These are phyloP conservation scores for Crocuta crocuta DNA, from an alignment of 2,113 vertebrate genomes.

Conservation along the genomic window DNA sequence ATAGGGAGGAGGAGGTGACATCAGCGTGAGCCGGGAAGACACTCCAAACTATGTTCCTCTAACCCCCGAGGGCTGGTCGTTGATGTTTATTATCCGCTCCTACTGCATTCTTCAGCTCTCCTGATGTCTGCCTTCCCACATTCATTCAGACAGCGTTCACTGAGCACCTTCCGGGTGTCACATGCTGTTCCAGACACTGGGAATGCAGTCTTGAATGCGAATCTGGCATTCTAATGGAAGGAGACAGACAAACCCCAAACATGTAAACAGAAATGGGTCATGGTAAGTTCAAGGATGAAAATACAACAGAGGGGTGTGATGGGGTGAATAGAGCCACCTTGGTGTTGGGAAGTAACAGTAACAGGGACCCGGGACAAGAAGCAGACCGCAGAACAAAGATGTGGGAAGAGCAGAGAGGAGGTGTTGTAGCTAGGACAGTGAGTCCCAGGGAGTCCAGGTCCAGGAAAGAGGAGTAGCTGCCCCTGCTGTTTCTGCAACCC, in stretches of 20 bases:
- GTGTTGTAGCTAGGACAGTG: neutral
- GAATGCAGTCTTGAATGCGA: neutral
- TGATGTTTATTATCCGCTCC: neutral
- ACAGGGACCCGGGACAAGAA: neutral
- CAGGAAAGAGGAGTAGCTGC: neutral
- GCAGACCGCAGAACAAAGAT: neutral
- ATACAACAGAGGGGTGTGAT: neutral
- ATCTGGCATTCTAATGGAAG: neutral
- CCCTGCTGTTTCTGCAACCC: neutral
- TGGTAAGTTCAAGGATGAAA: neutral
- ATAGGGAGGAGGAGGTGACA: neutral
- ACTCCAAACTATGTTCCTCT: neutral
- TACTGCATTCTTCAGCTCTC: neutral
- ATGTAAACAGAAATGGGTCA: neutral
- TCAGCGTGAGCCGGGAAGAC: neutral
- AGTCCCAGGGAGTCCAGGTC: neutral
- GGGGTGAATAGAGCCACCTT: neutral
- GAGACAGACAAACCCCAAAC: neutral
- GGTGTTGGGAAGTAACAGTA: too few species aligned
- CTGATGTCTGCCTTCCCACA: neutral
- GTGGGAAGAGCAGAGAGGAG: neutral
- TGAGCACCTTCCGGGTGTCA: accelerated
- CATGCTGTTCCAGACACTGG: neutral
- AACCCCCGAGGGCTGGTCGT: neutral
- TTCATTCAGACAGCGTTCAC: neutral